Evolutionary conservation across 2,113 vertebrate genomes (phyloP).

Genomic region (Istiophorus platypterus): DNA sequence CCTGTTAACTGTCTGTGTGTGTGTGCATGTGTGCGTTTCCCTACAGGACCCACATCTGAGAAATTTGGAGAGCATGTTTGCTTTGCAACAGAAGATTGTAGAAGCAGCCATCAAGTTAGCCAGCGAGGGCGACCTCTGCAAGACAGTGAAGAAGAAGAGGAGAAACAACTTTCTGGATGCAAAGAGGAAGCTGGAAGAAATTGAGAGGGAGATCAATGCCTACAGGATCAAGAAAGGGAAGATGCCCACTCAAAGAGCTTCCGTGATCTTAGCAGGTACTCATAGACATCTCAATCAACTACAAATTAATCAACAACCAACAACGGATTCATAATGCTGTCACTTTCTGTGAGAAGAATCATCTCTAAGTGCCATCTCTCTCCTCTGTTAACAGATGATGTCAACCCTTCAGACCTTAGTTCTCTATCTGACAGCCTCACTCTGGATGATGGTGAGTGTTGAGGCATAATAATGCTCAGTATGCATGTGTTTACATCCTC

Average conservation of each 20-base stretch:
- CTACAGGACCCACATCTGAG: slow-evolving; percentile 91
- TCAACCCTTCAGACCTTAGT: slow-evolving; percentile 91
- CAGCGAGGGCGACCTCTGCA: slow-evolving; percentile 89
- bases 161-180: slow-evolving; percentile 90
- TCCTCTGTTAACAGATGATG: slow-evolving; percentile 88
- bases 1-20: slow-evolving; percentile 11
- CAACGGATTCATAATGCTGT: not conserved
- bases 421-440: slow-evolving; percentile 93
- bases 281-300: slow-evolving; percentile 6
- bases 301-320: not conserved
- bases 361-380: slow-evolving; percentile 23
- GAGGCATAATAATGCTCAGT: not conserved
- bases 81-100: slow-evolving; percentile 95
- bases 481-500: not conserved
- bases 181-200: slow-evolving; percentile 90
- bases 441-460: slow-evolving; percentile 90
- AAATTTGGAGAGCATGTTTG: slow-evolving; percentile 93
- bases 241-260: slow-evolving; percentile 90
- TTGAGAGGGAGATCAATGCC: slow-evolving; percentile 92
- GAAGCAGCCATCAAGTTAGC: slow-evolving; percentile 94
- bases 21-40: slow-evolving; percentile 1
- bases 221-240: slow-evolving; percentile 90
- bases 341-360: not conserved
- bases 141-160: slow-evolving; percentile 95
- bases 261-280: slow-evolving; percentile 87